Evolutionary conservation across 2,113 vertebrate genomes (phyloP).

Genomic region (Hemiprocne comata): DNA sequence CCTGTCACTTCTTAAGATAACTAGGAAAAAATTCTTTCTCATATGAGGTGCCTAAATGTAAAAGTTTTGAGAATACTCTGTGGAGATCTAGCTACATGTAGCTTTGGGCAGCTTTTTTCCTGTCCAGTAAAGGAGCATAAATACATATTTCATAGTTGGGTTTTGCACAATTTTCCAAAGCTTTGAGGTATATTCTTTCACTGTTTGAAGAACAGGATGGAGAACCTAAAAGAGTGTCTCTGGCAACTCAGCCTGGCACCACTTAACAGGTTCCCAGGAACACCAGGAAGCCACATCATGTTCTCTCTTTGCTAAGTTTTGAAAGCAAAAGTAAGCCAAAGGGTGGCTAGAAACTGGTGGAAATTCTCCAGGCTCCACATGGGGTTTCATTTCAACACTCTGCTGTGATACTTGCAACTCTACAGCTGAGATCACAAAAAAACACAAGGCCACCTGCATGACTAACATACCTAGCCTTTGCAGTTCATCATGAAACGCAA

Average conservation of each 20-base stretch:
- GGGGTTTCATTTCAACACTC: not conserved
- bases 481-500: conserved; percentile 25
- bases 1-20: not conserved
- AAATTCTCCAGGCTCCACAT: not conserved
- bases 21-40: not conserved
- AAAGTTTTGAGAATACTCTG: not conserved
- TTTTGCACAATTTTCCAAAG: conserved; percentile 48
- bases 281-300: not conserved
- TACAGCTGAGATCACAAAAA: not conserved
- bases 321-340: conserved; percentile 16
- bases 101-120: not conserved
- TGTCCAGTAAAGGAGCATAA: conserved; percentile 8
- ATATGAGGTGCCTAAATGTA: not conserved
- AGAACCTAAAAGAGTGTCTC: conserved; percentile 46
- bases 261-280: conserved; percentile 23
- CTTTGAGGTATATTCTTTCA: conserved; percentile 47
- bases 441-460: not conserved
- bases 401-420: not conserved
- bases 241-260: conserved; percentile 21
- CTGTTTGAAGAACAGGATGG: conserved; percentile 59
- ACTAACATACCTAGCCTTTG: conserved; percentile 2
- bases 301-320: conserved; percentile 19
- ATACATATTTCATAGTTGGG: conserved; percentile 20
- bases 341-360: not conserved
- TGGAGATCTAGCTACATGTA: not conserved